Conservation (phyloP, 30 jellyfish, hydroid and myxozoan species). For the Haliclystus octoradiatus region DNA sequence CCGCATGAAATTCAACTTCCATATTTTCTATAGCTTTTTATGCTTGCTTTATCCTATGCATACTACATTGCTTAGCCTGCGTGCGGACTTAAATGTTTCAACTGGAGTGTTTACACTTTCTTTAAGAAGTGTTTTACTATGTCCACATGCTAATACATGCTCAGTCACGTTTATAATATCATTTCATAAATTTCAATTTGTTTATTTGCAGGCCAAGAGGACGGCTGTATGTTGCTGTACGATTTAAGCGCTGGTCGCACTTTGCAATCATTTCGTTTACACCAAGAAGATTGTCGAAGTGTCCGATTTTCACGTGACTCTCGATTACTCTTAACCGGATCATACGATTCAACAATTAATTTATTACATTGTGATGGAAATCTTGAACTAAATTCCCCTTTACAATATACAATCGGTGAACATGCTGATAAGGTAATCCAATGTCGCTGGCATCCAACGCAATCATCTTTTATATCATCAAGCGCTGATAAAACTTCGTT, state of each 20-base stretch:
- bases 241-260: slow-evolving; percentile 97
- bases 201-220: slow-evolving; percentile 84
- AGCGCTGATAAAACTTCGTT: slow-evolving; percentile 92
- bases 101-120: too few relatives aligned
- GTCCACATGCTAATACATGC: too few relatives aligned
- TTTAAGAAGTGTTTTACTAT: too few relatives aligned
- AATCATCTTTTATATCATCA: slow-evolving; percentile 56
- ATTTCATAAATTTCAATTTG: too few relatives aligned
- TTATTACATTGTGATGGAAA: slow-evolving; percentile 43
- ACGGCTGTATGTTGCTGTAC: slow-evolving; percentile 86
- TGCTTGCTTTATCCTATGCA: too few relatives aligned
- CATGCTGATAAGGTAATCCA: slow-evolving; percentile 94
- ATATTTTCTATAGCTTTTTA: too few relatives aligned
- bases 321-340: slow-evolving; percentile 62
- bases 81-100: too few relatives aligned
- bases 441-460: slow-evolving; percentile 97
- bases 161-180: too few relatives aligned
- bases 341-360: slow-evolving; percentile 74
- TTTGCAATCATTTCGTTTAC: slow-evolving; percentile 81
- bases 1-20: too few relatives aligned
- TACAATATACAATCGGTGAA: slow-evolving; percentile 70
- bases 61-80: too few relatives aligned
- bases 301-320: slow-evolving; percentile 87
- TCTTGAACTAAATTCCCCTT: slow-evolving; percentile 58
- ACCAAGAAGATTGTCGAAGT: slow-evolving; percentile 94